Base-by-base conservation (phyloP, 2,888 invertebrate species). In the Callimorpha dominula region DNA sequence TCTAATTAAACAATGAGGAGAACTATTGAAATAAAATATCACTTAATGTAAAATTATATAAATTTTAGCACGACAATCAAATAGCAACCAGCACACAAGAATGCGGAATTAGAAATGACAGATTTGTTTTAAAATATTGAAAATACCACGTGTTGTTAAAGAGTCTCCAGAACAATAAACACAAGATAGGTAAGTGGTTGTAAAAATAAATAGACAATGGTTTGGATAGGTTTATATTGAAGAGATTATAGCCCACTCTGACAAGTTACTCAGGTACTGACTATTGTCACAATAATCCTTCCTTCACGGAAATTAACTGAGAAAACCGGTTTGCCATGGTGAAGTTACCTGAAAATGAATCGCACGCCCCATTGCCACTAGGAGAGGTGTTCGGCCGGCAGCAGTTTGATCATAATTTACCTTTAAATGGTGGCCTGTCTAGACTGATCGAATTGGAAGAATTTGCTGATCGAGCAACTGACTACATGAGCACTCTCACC, bases 401-500 rank as follows among this genome's bases (percentile, higher is more conserved):
- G 46, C 71, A 73, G 8, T 62, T 42, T 0, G 63, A 72, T 42
- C 73, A 67, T 1, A 17, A 66, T 40, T 42, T 78, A 5, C 74
- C 54, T 67, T 15, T n/a, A n/a, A 60, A 72, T 43, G 9, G 17
- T 7, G 66, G 68, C 0, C 78, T 77, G 6, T 67, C 71, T 15
- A 77, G 54, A 20, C 72, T 87, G 12, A 42, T 78, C 11, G 84
- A 87, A 20, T 64, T 88, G 60, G 87, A 88, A 62, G 66, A 80
- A 54, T 76, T 82, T 15, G 86, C 86, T 4, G 77, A 81, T 7
- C 49, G 77, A 14, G 78, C 81, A 11, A 81, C 81, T 9, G 68
- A 43, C 17, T 75, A 75, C 63, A 82, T 84, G 73, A 71, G 68
- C 60, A 65, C 52, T 42, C n/a, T 57, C 31, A n/a, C 77, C 7